Base-by-base conservation (phyloP, 2,797 vertebrate species). In the Mus caroli region DNA sequence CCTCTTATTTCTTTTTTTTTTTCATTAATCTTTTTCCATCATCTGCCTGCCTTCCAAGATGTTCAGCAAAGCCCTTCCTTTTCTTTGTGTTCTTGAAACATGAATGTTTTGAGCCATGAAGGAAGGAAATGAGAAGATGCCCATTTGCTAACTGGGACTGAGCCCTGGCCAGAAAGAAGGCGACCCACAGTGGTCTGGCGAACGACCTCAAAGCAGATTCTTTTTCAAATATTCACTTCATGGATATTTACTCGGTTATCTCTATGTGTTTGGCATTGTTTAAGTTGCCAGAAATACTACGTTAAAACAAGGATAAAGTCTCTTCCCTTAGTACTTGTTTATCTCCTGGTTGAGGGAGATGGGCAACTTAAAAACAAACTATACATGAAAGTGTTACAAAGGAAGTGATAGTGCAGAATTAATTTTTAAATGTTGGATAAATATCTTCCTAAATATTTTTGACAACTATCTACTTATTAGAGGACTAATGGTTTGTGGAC, bases 241-340 rank as follows among this genome's bases (percentile, higher is more conserved):
- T 96, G 90, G 88, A 90, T 97, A 94, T 96, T 91, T 76, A 84
- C 69, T 58, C 24, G 24, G 69, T 43, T 26, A 58, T 64, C 54
- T 79, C 76, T 60, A 13, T 34, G 58, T 80, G 82, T 22, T 89
- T 79, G 75, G n/a, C 24, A 34, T 95, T 96, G 67, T 92, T 91
- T 83, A 40, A 26, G 75, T 34, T 83, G 43, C 82, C 83, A 95
- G 92, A 77, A 94, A 95, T 46, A n/a, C 67, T 86, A 62, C 58
- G 20, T 54, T 78, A 79, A 83, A 84, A 58, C 22, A 88, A 85
- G 34, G 90, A 94, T 78, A 60, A 85, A 56, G 50, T 69, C 54
- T 95, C 73, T 93, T 80, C 26, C 46, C 77, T 96, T 76, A 40
- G 60, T 24, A 71, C 46, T 89, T 89, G 54, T 60, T 95, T 67